phyloP scores from a whole-genome alignment of 2,888 invertebrate species.

The Chymomyza procnemis region DNA sequence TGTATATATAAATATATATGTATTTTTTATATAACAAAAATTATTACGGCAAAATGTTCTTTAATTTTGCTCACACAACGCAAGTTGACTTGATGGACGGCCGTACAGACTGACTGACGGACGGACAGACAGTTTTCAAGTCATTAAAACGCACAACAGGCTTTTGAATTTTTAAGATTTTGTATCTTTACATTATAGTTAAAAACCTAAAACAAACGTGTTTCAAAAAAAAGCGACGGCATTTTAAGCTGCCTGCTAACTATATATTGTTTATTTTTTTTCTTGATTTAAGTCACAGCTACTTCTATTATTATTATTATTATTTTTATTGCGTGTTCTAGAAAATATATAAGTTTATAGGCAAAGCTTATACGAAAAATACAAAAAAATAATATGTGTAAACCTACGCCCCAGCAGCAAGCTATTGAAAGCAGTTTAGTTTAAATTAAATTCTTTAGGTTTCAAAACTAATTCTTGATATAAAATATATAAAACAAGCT shows the following conservation, averaged over 20 bases:
- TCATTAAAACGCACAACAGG: constrained; percentile 40
- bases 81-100: not conserved
- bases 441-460: no score
- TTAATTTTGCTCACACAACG: constrained; percentile 52
- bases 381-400: no score
- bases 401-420: no score
- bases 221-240: constrained; percentile 50
- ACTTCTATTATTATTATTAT: not conserved
- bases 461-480: no score
- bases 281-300: not conserved
- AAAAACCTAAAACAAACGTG: constrained; percentile 44
- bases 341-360: no score
- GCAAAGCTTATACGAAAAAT: not conserved
- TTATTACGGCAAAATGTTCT: constrained; percentile 62
- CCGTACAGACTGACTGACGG: not conserved
- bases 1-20: no score
- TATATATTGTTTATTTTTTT: not conserved
- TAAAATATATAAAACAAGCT: no score
- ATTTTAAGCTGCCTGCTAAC: constrained; percentile 21
- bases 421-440: no score
- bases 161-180: constrained; percentile 4
- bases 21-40: constrained; percentile 27
- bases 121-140: constrained; percentile 29
- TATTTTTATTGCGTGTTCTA: not conserved
- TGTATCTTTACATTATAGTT: constrained; percentile 34